phyloP scores from a whole-genome alignment of 2,113 vertebrate genomes.

The Egretta garzetta region DNA sequence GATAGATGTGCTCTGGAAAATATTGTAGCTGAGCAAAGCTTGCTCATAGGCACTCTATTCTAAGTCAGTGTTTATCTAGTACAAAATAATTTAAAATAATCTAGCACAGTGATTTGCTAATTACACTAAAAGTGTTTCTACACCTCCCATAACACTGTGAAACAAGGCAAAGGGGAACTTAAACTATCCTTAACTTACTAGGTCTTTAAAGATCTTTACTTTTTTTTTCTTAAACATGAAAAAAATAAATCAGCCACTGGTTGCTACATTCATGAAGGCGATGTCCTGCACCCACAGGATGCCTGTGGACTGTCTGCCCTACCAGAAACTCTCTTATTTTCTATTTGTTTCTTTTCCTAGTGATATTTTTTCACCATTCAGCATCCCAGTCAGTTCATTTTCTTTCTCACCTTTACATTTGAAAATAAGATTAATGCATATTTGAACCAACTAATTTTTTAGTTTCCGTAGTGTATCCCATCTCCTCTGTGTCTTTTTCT shows the following conservation, averaged over 20 bases:
- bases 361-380: neutral
- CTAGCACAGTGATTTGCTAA: neutral
- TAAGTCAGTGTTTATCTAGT: neutral
- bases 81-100: conserved; percentile 26
- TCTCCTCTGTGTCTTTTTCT: neutral
- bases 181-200: neutral
- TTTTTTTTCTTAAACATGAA: neutral
- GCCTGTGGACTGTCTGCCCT: neutral
- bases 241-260: neutral
- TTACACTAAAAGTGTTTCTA: neutral
- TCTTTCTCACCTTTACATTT: neutral
- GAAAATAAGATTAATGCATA: neutral
- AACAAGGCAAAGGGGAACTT: neutral
- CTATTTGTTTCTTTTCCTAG: neutral
- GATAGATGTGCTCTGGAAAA: neutral
- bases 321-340: neutral
- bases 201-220: neutral
- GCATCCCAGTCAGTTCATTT: neutral
- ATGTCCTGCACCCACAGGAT: neutral
- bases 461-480: neutral
- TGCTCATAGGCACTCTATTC: neutral
- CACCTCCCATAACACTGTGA: neutral
- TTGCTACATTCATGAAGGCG: neutral
- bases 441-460: neutral
- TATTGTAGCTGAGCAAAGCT: neutral